phyloP scores from a whole-genome alignment of 2,113 vertebrate species.

The Clarias gariepinus region DNA sequence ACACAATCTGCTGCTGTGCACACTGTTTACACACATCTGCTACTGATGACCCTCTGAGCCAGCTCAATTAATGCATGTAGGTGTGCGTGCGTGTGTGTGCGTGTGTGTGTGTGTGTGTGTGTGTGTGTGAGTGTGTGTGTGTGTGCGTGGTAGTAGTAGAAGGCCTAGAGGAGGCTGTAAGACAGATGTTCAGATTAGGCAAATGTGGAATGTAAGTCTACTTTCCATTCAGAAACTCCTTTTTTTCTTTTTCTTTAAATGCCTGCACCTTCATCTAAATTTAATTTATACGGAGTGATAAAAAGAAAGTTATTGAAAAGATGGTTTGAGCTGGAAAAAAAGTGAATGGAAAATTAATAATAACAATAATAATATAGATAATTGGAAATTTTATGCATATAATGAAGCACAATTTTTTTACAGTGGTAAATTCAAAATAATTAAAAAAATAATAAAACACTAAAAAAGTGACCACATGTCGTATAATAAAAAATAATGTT shows the following conservation, averaged over 20 bases:
- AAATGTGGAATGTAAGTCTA: not conserved
- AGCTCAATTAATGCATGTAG: not conserved
- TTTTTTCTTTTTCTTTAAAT: not conserved
- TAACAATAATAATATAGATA: not conserved
- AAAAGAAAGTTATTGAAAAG: not conserved
- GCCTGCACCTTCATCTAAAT: conserved; percentile 2
- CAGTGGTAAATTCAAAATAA: too few species aligned
- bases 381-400: too few species aligned
- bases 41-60: conserved; percentile 37
- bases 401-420: too few species aligned
- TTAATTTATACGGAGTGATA: not conserved
- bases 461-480: too few species aligned
- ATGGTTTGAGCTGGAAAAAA: not conserved
- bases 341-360: not conserved
- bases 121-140: not conserved
- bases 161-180: conserved; percentile 7
- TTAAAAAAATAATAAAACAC: too few species aligned
- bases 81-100: not conserved
- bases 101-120: not conserved
- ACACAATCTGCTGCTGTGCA: not conserved
- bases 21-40: conserved; percentile 23
- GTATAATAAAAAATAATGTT: too few species aligned
- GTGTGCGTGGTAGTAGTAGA: not conserved
- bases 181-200: conserved; percentile 32
- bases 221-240: not conserved